Conservation (phyloP, 2,888 invertebrate species). For the Psococerastis gibbosa region DNA sequence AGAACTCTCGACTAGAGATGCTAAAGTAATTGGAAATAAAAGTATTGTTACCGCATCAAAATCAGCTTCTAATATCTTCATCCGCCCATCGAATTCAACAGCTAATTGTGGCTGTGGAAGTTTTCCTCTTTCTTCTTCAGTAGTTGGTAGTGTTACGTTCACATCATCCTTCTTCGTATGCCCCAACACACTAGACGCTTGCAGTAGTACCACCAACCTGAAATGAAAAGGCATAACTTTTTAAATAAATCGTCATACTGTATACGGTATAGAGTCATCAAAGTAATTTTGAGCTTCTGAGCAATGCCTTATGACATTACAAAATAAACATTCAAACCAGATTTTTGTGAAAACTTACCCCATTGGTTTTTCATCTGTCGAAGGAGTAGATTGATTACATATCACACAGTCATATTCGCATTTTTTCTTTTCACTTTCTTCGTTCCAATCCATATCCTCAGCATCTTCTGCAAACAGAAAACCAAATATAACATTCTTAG, state of each 20-base stretch:
- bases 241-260: too few relatives aligned
- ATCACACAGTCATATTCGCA: conserved; percentile 86
- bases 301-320: too few relatives aligned
- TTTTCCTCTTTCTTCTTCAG: conserved; percentile 42
- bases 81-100: conserved; percentile 54
- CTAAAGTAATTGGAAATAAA: conserved; percentile 11
- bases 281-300: too few relatives aligned
- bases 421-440: conserved; percentile 27
- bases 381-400: conserved; percentile 77
- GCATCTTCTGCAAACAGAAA: conserved; percentile 26
- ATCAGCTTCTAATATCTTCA: conserved; percentile 54
- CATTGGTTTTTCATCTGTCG: conserved; percentile 64
- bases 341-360: conserved; percentile 30
- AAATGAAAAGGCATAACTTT: too few relatives aligned
- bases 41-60: conserved; percentile 43
- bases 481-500: conserved; percentile 2
- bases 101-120: too few relatives aligned
- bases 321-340: background rate
- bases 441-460: conserved; percentile 37
- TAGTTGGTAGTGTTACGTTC: conserved; percentile 38
- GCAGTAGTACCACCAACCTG: conserved; percentile 16
- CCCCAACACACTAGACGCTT: conserved; percentile 74
- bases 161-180: conserved; percentile 43
- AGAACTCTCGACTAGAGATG: background rate
- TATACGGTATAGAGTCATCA: too few relatives aligned